Percentiles rank a stretch among this genome's conserved stretches.
Evolutionary conservation across 2,113 vertebrate genomes (phyloP).

Genomic region (Sterna hirundo): DNA sequence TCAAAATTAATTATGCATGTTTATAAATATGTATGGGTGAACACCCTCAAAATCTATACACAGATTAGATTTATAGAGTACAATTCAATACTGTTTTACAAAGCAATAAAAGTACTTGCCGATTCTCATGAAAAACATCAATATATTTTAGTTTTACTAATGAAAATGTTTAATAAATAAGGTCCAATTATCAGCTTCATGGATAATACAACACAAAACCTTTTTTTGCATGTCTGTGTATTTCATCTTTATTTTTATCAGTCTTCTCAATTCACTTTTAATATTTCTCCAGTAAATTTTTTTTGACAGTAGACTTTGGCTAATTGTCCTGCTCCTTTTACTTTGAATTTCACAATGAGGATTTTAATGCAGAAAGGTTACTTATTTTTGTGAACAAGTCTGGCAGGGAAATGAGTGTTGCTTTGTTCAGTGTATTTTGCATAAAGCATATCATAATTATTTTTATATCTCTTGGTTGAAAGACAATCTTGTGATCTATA

Average conservation of each 20-base stretch:
- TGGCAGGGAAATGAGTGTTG: not conserved
- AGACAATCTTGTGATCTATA: not conserved
- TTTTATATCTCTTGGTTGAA: not conserved
- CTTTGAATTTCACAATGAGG: not conserved
- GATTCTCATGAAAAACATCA: slow-evolving; percentile 71
- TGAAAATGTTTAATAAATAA: slow-evolving; percentile 74
- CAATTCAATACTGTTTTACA: slow-evolving; percentile 78
- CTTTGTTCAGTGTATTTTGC: not conserved
- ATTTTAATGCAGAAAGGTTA: not conserved
- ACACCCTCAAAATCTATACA: slow-evolving; percentile 73
- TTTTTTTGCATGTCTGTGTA: slow-evolving; percentile 38
- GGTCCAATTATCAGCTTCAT: slow-evolving; percentile 58
- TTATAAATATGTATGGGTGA: not conserved
- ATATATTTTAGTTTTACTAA: slow-evolving; percentile 78
- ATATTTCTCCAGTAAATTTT: not conserved
- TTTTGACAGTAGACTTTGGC: not conserved
- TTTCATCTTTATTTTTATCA: slow-evolving; percentile 47
- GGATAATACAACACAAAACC: slow-evolving; percentile 49
- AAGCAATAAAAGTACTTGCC: slow-evolving; percentile 73
- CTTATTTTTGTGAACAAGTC: not conserved
- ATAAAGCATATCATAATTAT: not conserved
- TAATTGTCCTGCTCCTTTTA: not conserved
- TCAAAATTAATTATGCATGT: slow-evolving; percentile 72
- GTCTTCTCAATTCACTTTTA: slow-evolving; percentile 16
- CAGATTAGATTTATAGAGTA: slow-evolving; percentile 74